phyloP scores from a whole-genome alignment of 2,113 vertebrate genomes.

The Nannobrachium achirus region DNA sequence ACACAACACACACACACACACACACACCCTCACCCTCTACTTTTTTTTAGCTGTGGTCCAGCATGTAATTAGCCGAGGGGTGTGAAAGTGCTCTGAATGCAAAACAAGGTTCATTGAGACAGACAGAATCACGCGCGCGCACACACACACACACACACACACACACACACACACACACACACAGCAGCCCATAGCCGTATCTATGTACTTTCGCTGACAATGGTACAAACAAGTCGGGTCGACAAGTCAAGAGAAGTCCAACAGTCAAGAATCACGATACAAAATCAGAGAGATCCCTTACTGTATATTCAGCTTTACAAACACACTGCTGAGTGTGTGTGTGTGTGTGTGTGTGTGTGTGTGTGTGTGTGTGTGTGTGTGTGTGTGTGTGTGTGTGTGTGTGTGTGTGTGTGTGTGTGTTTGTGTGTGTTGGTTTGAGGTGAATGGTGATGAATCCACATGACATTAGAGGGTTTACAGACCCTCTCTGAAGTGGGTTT shows the following conservation, averaged over 20 bases:
- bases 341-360: too few relatives aligned
- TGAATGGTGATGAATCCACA: slow-evolving; percentile 35
- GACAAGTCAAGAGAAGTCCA: too few relatives aligned
- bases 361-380: too few relatives aligned
- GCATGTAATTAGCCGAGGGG: slow-evolving; percentile 73
- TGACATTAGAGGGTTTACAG: slow-evolving; percentile 49
- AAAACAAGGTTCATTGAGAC: slow-evolving; percentile 63
- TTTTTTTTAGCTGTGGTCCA: slow-evolving; percentile 5
- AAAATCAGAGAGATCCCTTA: too few relatives aligned
- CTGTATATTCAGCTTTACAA: too few relatives aligned
- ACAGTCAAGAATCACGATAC: too few relatives aligned
- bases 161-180: neutral
- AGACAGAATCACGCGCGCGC: slow-evolving; percentile 30
- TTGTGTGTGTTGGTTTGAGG: too few relatives aligned
- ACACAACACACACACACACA: too few relatives aligned
- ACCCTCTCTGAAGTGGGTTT: slow-evolving; percentile 22
- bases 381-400: too few relatives aligned
- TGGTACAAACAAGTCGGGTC: too few relatives aligned
- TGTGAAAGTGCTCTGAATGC: slow-evolving; percentile 74
- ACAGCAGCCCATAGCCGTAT: neutral
- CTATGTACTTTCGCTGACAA: too few relatives aligned
- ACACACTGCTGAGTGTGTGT: too few relatives aligned
- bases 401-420: neutral
- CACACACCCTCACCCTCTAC: slow-evolving; percentile 43
- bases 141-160: slow-evolving; percentile 18